phyloP scores from a whole-genome alignment of 2,797 vertebrate species.

The Cossypha polioptera region DNA sequence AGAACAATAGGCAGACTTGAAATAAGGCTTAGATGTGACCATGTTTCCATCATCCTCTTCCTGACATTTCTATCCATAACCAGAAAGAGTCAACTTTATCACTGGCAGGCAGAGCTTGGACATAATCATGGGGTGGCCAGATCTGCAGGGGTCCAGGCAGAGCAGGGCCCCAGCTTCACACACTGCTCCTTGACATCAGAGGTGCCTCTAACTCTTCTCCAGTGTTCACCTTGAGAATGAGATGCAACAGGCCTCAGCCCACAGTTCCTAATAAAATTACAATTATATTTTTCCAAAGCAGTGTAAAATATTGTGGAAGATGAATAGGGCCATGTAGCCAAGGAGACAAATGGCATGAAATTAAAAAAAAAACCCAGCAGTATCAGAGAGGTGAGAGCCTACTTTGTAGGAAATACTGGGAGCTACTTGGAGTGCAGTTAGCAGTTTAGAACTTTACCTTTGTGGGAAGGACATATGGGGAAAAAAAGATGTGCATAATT shows the following conservation, averaged over 20 bases:
- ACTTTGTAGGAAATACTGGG: neutral
- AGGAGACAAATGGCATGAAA: conserved; percentile 14
- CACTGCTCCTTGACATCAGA: neutral
- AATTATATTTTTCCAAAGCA: neutral
- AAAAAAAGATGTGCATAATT: neutral
- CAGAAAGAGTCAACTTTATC: neutral
- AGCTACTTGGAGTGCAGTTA: neutral
- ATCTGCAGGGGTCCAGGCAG: neutral
- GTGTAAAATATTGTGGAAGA: neutral
- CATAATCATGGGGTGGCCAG: neutral
- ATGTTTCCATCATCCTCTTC: neutral
- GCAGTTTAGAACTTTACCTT: neutral
- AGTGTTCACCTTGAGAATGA: neutral
- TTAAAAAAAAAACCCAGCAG: neutral
- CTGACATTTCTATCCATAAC: neutral
- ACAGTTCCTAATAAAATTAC: neutral
- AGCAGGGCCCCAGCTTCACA: rapidly evolving
- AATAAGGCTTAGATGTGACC: neutral
- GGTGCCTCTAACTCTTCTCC: neutral
- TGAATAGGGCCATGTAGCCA: neutral
- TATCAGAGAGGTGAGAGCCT: neutral
- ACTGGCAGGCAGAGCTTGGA: neutral
- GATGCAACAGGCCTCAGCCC: neutral
- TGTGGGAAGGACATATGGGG: neutral
- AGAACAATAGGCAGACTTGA: neutral